phyloP scores from a whole-genome alignment of 1,140 invertebrate species.

The Caenorhabditis remanei region DNA sequence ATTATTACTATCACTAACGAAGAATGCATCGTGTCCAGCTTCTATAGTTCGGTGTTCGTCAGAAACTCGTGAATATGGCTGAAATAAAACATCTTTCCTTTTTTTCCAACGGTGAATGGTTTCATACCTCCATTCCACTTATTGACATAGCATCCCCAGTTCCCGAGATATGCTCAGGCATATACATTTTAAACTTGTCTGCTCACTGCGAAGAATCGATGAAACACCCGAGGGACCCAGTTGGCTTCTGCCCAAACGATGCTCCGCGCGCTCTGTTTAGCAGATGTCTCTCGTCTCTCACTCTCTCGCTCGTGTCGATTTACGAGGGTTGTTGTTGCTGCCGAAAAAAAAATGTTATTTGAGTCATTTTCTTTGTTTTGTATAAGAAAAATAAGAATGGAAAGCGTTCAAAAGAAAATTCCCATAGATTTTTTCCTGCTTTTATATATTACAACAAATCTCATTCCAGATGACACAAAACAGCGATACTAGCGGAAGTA shows the following conservation, averaged over 20 bases:
- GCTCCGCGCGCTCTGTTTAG: conserved; percentile 25
- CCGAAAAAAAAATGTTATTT: background rate
- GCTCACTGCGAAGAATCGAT: conserved; percentile 11
- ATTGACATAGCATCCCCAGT: conserved; percentile 12
- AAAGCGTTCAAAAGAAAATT: background rate
- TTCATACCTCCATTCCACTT: conserved; percentile 8
- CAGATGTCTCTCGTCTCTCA: background rate
- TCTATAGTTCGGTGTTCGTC: background rate
- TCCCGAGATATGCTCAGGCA: conserved; percentile 47
- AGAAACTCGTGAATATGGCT: background rate
- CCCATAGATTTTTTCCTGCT: background rate
- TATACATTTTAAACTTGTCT: conserved; percentile 11
- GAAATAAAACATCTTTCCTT: background rate
- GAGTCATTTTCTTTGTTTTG: background rate
- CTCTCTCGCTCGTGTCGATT: background rate
- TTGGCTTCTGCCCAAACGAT: background rate
- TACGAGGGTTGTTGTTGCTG: conserved; percentile 14
- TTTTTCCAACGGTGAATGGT: background rate
- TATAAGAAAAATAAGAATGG: too few species aligned
- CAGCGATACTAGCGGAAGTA: background rate
- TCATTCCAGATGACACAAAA: conserved; percentile 5
- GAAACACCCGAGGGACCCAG: background rate
- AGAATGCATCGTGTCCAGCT: conserved; percentile 17
- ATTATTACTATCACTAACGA: background rate
- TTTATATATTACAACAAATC: background rate